A percentile compares a stretch with the other conserved stretches of the same genome.
Conservation (phyloP, 2,113 vertebrate genomes). For the Halcyon senegalensis region DNA sequence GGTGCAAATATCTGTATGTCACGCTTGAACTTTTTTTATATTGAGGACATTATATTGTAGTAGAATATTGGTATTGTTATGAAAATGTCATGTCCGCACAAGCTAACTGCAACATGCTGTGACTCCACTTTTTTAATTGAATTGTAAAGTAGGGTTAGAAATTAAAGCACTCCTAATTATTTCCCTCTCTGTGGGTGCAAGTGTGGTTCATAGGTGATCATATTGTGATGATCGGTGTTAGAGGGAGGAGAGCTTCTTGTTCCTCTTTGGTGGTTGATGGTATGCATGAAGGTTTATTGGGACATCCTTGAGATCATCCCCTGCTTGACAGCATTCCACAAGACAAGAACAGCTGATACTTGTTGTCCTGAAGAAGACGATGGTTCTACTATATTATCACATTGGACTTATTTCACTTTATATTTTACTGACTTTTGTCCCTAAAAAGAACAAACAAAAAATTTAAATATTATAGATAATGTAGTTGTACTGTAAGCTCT, state of each 20-base stretch:
- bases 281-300: background rate
- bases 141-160: background rate
- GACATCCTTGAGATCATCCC: background rate
- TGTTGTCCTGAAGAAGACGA: background rate
- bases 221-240: background rate
- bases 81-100: background rate
- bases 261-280: background rate
- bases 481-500: slow-evolving; percentile 30
- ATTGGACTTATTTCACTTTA: background rate
- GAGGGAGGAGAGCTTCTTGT: background rate
- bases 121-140: background rate
- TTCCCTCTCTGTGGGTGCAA: background rate
- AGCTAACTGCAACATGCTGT: background rate
- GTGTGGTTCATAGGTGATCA: background rate
- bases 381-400: background rate
- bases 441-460: background rate
- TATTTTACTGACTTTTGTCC: background rate
- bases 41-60: background rate
- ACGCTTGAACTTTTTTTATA: background rate
- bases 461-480: background rate
- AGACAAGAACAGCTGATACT: background rate
- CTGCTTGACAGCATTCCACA: background rate
- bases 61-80: background rate
- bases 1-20: background rate
- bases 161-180: background rate